Conservation (phyloP, 1,140 invertebrate species). For the Galendromus occidentalis region DNA sequence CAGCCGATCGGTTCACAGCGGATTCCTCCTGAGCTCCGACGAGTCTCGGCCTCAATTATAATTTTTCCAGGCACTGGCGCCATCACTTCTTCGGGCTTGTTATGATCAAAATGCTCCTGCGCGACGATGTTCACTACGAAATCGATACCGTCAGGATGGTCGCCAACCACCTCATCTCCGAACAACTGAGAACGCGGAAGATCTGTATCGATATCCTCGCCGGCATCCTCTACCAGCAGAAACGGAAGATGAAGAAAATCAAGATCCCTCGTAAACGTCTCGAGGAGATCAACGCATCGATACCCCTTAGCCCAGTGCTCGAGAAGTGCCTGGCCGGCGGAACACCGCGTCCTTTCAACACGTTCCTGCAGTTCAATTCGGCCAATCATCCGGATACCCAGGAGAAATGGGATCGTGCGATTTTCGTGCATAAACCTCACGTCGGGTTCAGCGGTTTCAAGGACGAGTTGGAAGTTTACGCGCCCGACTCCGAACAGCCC, state of each 20-base stretch:
- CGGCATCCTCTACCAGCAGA: constrained; percentile 52
- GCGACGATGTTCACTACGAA: constrained; percentile 45
- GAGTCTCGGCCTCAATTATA: neutral
- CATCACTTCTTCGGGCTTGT: constrained; percentile 49
- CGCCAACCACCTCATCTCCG: constrained; percentile 45
- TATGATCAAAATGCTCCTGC: constrained; percentile 46
- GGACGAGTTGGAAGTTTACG: constrained; percentile 37
- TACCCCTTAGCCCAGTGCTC: constrained; percentile 14
- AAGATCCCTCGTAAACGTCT: constrained; percentile 28
- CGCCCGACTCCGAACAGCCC: constrained; percentile 40
- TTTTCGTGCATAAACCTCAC: constrained; percentile 44
- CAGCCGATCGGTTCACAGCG: constrained; percentile 6
- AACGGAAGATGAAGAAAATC: constrained; percentile 42
- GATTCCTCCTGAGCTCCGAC: too few species aligned
- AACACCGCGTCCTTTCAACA: constrained; percentile 36
- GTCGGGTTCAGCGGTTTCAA: constrained; percentile 62
- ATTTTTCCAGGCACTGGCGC: constrained; percentile 47
- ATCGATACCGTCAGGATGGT: constrained; percentile 42
- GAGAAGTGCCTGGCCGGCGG: constrained; percentile 17
- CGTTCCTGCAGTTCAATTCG: constrained; percentile 49
- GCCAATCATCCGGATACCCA: constrained; percentile 36
- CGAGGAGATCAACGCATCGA: constrained; percentile 12
- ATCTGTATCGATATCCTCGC: constrained; percentile 39
- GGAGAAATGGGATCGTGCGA: constrained; percentile 49
- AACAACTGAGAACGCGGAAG: constrained; percentile 51